Evolutionary conservation across 2,113 vertebrate species (phyloP).

Genomic region (Sisor rabdophorus): DNA sequence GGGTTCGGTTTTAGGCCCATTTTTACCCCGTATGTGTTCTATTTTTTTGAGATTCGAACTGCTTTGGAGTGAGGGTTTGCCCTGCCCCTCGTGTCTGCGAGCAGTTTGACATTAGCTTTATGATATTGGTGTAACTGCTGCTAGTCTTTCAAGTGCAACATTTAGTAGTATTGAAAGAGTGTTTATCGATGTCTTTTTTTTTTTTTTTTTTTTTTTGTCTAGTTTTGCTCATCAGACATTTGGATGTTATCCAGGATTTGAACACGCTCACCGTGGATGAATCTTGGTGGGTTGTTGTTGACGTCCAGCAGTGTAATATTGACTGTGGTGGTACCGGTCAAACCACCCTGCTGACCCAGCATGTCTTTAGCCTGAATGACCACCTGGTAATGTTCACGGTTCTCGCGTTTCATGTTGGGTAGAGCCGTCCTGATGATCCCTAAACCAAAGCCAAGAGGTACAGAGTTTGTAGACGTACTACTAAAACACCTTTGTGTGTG

Average conservation of each 20-base stretch:
- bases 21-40: not conserved
- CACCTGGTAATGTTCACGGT: slow-evolving; percentile 88
- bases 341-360: slow-evolving; percentile 93
- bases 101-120: not conserved
- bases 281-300: slow-evolving; percentile 91
- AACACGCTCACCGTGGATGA: slow-evolving; percentile 83
- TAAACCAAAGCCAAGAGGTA: slow-evolving; percentile 46
- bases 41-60: no score
- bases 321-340: slow-evolving; percentile 90
- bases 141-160: not conserved
- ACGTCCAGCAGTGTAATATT: slow-evolving; percentile 88
- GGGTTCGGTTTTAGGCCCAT: not conserved
- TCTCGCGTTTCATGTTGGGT: slow-evolving; percentile 91
- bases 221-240: not conserved
- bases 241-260: not conserved
- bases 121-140: not conserved
- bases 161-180: not conserved
- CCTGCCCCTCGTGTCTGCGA: no score
- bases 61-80: no score
- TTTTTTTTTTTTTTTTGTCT: not conserved
- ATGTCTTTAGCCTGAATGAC: slow-evolving; percentile 98
- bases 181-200: not conserved
- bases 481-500: no score
- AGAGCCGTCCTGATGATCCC: slow-evolving; percentile 92
- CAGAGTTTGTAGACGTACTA: not conserved